Conservation (phyloP, 2,888 invertebrate species). For the Margaritifera margaritifera region DNA sequence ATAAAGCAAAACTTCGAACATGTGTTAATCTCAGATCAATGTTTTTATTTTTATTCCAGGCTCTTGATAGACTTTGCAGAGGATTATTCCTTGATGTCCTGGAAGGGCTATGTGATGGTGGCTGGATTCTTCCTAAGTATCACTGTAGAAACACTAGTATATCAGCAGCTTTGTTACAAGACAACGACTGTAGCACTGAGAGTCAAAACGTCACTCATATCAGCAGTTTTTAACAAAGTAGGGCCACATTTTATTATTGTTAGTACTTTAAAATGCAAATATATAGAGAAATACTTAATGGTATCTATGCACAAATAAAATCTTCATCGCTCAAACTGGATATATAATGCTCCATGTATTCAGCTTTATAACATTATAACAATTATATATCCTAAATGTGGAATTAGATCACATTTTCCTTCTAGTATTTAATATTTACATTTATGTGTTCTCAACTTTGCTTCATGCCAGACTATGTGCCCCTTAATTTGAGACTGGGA, state of each 20-base stretch:
- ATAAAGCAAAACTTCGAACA: too few relatives aligned
- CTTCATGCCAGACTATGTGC: too few relatives aligned
- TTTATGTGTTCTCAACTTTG: too few relatives aligned
- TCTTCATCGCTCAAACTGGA: too few relatives aligned
- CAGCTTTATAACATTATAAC: too few relatives aligned
- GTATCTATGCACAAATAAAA: too few relatives aligned
- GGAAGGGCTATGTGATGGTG: conserved; percentile 89
- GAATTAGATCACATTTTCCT: too few relatives aligned
- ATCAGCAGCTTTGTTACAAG: conserved; percentile 91
- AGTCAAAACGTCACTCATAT: conserved; percentile 88
- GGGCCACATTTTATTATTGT: neutral
- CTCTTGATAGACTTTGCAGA: conserved; percentile 60
- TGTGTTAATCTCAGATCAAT: neutral
- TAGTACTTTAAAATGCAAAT: neutral
- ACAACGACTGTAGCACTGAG: conserved; percentile 87
- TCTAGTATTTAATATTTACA: too few relatives aligned
- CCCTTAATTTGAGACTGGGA: too few relatives aligned
- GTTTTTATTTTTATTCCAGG: conserved; percentile 40
- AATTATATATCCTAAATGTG: too few relatives aligned
- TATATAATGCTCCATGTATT: too few relatives aligned
- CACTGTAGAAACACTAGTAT: conserved; percentile 84
- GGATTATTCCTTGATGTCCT: conserved; percentile 75
- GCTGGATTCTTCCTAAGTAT: conserved; percentile 76
- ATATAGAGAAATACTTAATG: too few relatives aligned
- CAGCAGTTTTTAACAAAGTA: conserved; percentile 88